These are phyloP conservation scores for Hypotaenidia okinawae DNA, from an alignment of 2,797 vertebrate genomes.

Conservation along the genomic window DNA sequence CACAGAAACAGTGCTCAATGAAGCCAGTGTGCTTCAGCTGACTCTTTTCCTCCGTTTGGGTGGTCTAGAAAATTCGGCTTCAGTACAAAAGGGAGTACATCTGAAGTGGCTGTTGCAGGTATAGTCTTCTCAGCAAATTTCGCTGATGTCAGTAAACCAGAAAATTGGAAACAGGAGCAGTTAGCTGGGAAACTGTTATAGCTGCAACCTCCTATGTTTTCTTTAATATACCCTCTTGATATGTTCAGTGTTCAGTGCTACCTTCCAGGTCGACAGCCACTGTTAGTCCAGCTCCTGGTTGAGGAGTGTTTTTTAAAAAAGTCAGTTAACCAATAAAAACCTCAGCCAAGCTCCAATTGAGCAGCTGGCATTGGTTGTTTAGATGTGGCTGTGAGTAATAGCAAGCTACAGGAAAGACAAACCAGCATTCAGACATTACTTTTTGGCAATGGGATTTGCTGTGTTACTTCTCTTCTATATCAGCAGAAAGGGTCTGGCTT, in stretches of 20 bases:
- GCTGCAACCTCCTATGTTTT: not conserved
- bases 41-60: not conserved
- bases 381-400: constrained; percentile 31
- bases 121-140: not conserved
- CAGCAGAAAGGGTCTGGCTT: constrained; percentile 20
- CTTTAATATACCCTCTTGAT: not conserved
- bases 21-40: not conserved
- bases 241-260: not conserved
- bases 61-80: not conserved
- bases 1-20: not conserved
- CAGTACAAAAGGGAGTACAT: not conserved
- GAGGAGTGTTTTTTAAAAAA: not conserved
- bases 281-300: not conserved
- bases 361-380: constrained; percentile 30
- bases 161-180: not conserved
- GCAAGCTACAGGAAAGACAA: constrained; percentile 27
- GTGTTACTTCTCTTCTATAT: constrained; percentile 45
- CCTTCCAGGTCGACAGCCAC: not conserved
- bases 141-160: not conserved
- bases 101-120: not conserved
- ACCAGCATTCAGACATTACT: constrained; percentile 54
- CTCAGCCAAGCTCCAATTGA: constrained; percentile 5
- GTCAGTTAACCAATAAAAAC: constrained; percentile 34
- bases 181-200: not conserved
- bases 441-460: constrained; percentile 33